Evolutionary conservation across 2,888 invertebrate genomes (phyloP).

Genomic region (Toxonevra muliebris): DNA sequence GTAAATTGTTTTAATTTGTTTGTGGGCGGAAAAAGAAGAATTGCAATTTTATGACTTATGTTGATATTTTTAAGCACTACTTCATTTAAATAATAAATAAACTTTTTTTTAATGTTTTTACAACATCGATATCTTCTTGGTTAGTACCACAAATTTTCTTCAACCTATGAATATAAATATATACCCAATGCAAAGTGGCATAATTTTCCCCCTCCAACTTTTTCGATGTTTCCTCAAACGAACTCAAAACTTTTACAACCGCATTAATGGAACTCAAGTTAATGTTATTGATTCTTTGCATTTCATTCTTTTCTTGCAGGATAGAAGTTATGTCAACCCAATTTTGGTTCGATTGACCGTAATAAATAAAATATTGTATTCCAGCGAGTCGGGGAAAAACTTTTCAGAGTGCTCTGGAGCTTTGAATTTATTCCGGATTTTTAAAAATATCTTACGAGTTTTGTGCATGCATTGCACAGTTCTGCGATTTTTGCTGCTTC

Average conservation of each 20-base stretch:
- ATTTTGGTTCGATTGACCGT: slow-evolving; percentile 21
- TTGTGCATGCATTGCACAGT: slow-evolving; percentile 19
- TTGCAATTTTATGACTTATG: slow-evolving; percentile 36
- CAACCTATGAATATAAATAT: background rate
- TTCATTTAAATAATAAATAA: slow-evolving; percentile 21
- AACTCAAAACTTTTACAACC: slow-evolving; percentile 1
- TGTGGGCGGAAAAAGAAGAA: slow-evolving; percentile 39
- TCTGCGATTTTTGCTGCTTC: slow-evolving; percentile 22
- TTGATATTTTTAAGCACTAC: slow-evolving; percentile 29
- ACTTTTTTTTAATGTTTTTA: slow-evolving; percentile 31
- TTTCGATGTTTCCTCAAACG: background rate
- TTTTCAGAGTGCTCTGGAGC: slow-evolving; percentile 26
- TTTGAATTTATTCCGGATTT: slow-evolving; percentile 23
- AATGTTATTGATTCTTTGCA: background rate
- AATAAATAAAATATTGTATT: slow-evolving; percentile 29
- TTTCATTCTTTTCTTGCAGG: background rate
- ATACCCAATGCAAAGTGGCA: background rate
- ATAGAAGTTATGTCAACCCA: slow-evolving; percentile 21
- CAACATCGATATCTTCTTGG: slow-evolving; percentile 20
- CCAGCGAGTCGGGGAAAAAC: slow-evolving; percentile 28
- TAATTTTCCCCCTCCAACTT: slow-evolving; percentile 5
- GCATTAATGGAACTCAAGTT: background rate
- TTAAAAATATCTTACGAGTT: slow-evolving; percentile 36
- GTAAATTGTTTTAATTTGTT: slow-evolving; percentile 34
- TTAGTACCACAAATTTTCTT: background rate